Evolutionary conservation across 2,888 invertebrate genomes (phyloP), one percentile per base, ranked within the genome.

Genomic region (Rhynchonema sp.): DNA sequence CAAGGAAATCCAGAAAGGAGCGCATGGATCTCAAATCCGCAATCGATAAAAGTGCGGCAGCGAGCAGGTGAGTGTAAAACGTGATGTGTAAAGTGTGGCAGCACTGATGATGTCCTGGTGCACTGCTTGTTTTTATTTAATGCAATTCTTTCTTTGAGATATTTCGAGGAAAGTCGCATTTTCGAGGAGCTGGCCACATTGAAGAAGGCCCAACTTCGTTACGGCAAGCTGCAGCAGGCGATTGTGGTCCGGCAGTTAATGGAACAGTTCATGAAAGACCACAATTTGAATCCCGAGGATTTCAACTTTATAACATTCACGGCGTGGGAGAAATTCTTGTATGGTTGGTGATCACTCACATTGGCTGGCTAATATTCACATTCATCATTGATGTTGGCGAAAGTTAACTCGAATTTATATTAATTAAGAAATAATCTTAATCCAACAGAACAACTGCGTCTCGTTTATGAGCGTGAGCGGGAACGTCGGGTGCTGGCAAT

Each of bases 101-200:
- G n/a, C n/a, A n/a, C n/a, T n/a, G n/a, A n/a, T n/a, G n/a, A n/a
- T n/a, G n/a, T n/a, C n/a, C n/a, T n/a, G n/a, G n/a, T n/a, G n/a
- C n/a, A n/a, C n/a, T n/a, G n/a, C n/a, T n/a, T n/a, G n/a, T n/a
- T n/a, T n/a, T n/a, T n/a, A n/a, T n/a, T n/a, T n/a, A n/a, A n/a
- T n/a, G n/a, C n/a, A n/a, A n/a, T n/a, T n/a, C n/a, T n/a, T n/a
- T n/a, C n/a, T n/a, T n/a, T n/a, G n/a, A n/a, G n/a, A n/a, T 90
- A 89, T 74, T 87, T 89, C 68, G 81, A 88, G 70, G 90, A 91
- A 74, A 79, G 89, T 62, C 86, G 87, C 72, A 85, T 91, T 68
- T 90, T 91, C 74, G 87, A 89, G 71, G 87, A 90, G 73, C 79
- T 91, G 59, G 78, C 90, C 70, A 89, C 90, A 71, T 76, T 90